A percentile compares a stretch with the other conserved stretches of the same genome.
These are phyloP conservation scores for Acanthoscelides obtectus DNA, from an alignment of 2,888 invertebrate species.

Conservation along the genomic window DNA sequence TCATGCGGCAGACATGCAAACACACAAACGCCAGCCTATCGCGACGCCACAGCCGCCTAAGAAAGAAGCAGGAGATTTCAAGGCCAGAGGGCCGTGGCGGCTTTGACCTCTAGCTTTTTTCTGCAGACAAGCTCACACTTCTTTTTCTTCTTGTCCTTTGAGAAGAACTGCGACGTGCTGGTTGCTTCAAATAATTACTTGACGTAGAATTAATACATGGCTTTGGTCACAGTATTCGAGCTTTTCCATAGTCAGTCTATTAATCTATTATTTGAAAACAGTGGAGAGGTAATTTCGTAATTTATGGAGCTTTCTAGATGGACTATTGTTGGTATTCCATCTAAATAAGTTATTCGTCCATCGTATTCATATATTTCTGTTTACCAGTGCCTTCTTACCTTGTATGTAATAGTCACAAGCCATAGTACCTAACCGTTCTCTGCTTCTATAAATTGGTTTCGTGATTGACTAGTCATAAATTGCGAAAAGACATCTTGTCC, in stretches of 20 bases:
- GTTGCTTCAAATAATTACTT: neutral
- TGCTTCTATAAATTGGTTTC: no score
- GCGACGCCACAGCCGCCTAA: constrained; percentile 7
- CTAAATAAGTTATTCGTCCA: no score
- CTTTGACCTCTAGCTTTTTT: constrained; percentile 28
- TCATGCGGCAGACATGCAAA: neutral
- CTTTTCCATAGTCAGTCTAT: neutral
- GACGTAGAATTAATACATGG: neutral
- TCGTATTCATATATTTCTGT: no score
- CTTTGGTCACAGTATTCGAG: neutral
- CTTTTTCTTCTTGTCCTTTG: neutral
- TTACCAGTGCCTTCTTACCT: no score
- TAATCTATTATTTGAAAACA: neutral
- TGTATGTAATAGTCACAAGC: no score
- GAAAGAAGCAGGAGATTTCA: constrained; percentile 25
- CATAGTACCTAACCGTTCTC: no score
- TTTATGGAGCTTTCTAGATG: no score
- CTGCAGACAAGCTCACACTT: neutral
- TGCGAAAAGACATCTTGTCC: no score
- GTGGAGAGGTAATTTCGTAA: neutral
- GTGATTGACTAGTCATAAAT: no score
- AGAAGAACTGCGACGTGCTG: neutral
- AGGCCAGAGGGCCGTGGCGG: constrained; percentile 33
- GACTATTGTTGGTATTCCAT: no score
- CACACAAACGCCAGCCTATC: neutral